Evolutionary conservation across 2,888 invertebrate species (phyloP).

Genomic region (Diadegma fenestrale): DNA sequence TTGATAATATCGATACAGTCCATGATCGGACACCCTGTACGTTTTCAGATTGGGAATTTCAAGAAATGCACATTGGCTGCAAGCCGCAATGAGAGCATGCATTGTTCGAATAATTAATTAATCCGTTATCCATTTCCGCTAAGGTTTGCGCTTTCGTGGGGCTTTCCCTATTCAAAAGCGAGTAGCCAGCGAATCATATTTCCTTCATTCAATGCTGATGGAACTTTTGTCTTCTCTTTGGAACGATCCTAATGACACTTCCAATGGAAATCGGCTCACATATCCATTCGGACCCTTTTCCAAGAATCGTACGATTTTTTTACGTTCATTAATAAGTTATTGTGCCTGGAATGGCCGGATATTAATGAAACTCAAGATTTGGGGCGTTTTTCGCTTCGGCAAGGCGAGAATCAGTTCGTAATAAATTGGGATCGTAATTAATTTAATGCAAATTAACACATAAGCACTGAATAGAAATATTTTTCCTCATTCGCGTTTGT

Average conservation of each 20-base stretch:
- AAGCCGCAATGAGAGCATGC: slow-evolving; percentile 31
- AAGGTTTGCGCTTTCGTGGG: slow-evolving; percentile 56
- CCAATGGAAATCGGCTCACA: neutral
- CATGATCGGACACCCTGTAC: neutral
- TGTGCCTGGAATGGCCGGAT: no score
- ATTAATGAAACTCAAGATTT: neutral
- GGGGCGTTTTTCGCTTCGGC: neutral
- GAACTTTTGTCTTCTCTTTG: neutral
- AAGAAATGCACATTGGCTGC: slow-evolving; percentile 22
- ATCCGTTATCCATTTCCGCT: slow-evolving; percentile 47
- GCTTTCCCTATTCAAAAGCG: slow-evolving; percentile 25
- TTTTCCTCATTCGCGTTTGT: neutral
- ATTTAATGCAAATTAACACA: neutral
- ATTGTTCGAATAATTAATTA: slow-evolving; percentile 52
- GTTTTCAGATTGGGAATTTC: neutral
- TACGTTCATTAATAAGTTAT: no score
- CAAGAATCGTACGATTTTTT: neutral
- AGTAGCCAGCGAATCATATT: slow-evolving; percentile 47
- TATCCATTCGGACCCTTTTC: neutral
- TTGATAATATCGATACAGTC: neutral
- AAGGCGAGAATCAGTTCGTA: no score
- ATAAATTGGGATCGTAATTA: no score
- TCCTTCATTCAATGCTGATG: neutral
- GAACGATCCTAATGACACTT: neutral
- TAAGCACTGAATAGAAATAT: neutral